Conservation (phyloP, 2,797 vertebrate genomes). For the Gymnoscopelus braueri region DNA sequence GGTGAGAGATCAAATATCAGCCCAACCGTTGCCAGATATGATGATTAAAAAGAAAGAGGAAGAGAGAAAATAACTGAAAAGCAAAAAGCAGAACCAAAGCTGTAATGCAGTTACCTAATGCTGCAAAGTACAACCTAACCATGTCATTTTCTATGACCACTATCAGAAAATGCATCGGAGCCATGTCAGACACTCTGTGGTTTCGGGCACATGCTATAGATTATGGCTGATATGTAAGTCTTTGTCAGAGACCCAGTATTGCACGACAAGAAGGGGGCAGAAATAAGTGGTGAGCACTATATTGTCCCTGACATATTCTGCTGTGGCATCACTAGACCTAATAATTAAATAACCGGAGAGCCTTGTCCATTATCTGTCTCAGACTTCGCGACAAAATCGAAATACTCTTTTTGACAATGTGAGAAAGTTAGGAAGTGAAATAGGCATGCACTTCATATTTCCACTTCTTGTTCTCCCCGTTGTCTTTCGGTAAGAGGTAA, state of each 20-base stretch:
- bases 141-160: neutral
- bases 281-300: neutral
- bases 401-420: too few species aligned
- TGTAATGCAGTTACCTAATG: neutral
- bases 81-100: too few species aligned
- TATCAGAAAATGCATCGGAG: neutral
- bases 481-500: neutral
- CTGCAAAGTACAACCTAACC: neutral
- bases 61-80: neutral
- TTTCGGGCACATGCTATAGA: conserved; percentile 10
- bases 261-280: conserved; percentile 12
- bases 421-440: too few species aligned
- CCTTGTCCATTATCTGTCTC: neutral
- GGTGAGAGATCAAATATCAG: conserved; percentile 11
- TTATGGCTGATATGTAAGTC: neutral
- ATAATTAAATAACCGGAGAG: conserved; percentile 22
- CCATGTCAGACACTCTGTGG: neutral
- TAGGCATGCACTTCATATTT: neutral
- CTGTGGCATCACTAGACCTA: conserved; percentile 6
- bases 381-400: too few species aligned
- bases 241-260: conserved; percentile 5
- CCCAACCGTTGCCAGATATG: neutral
- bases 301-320: neutral
- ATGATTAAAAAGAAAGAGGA: neutral
- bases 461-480: neutral